Conservation (phyloP, 2,797 vertebrate genomes). For the Takifugu rubripes region DNA sequence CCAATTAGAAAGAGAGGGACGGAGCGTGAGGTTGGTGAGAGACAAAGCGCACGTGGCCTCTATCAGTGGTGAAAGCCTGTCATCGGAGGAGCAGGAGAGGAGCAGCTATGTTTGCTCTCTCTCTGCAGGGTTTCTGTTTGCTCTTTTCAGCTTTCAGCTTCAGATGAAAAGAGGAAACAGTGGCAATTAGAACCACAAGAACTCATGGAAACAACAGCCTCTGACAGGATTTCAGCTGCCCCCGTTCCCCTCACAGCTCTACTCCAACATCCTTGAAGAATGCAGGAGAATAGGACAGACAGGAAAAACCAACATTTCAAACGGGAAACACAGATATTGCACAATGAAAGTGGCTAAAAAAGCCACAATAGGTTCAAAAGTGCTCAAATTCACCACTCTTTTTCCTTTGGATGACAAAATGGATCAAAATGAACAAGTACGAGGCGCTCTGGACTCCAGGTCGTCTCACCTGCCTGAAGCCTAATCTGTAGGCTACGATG, state of each 20-base stretch:
- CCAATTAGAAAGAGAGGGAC: conserved; percentile 1
- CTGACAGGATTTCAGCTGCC: conserved; percentile 43
- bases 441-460: neutral
- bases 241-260: conserved; percentile 10
- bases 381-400: neutral
- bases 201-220: conserved; percentile 21
- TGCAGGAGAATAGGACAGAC: neutral
- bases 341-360: neutral
- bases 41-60: conserved; percentile 45
- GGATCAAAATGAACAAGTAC: no score
- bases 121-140: conserved; percentile 36
- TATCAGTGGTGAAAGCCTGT: conserved; percentile 55
- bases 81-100: conserved; percentile 50
- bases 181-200: conserved; percentile 39
- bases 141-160: conserved; percentile 23
- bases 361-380: neutral
- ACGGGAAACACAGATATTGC: neutral
- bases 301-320: conserved; percentile 22
- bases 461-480: conserved; percentile 87
- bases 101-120: conserved; percentile 39
- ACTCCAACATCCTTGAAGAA: conserved; percentile 33
- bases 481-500: conserved; percentile 90
- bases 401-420: neutral
- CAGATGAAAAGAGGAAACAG: conserved; percentile 37
- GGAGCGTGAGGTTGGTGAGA: neutral